Percentiles rank a stretch among this genome's conserved stretches.
These are phyloP conservation scores for Ormyrus rosae DNA, from an alignment of 2,888 invertebrate species.

Conservation along the genomic window DNA sequence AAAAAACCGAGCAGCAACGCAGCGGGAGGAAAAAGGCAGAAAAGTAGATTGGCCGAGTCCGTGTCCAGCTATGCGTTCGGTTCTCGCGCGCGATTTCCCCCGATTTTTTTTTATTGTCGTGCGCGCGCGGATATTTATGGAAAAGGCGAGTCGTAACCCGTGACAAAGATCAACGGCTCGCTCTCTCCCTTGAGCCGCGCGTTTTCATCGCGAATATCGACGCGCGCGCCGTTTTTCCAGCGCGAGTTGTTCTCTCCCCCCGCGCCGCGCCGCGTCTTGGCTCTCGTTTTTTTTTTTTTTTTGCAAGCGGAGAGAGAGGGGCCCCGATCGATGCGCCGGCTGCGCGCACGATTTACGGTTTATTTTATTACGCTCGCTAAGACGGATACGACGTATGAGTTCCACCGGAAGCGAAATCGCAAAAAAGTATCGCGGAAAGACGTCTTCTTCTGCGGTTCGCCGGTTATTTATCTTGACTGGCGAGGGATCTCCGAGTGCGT, in stretches of 20 bases:
- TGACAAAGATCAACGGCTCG: slow-evolving; percentile 54
- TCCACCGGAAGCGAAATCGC: slow-evolving; percentile 29
- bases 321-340: slow-evolving; percentile 31
- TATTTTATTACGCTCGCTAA: slow-evolving; percentile 52
- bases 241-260: neutral
- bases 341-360: slow-evolving; percentile 47
- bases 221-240: neutral
- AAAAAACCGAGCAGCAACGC: neutral
- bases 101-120: slow-evolving; percentile 51
- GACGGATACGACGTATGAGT: slow-evolving; percentile 48
- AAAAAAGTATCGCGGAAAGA: slow-evolving; percentile 13
- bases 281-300: too few species aligned
- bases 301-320: neutral
- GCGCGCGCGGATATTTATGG: slow-evolving; percentile 47
- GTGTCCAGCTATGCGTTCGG: slow-evolving; percentile 8
- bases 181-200: slow-evolving; percentile 7
- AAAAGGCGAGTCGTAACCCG: slow-evolving; percentile 51
- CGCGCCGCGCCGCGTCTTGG: too few species aligned
- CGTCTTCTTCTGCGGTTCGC: slow-evolving; percentile 17
- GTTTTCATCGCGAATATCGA: slow-evolving; percentile 46
- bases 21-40: neutral
- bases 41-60: slow-evolving; percentile 29
- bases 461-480: slow-evolving; percentile 36
- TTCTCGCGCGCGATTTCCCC: neutral
- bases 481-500: too few species aligned